These are phyloP conservation scores for Solenopsis fugax DNA, from an alignment of 1,140 invertebrate species.

Conservation along the genomic window DNA sequence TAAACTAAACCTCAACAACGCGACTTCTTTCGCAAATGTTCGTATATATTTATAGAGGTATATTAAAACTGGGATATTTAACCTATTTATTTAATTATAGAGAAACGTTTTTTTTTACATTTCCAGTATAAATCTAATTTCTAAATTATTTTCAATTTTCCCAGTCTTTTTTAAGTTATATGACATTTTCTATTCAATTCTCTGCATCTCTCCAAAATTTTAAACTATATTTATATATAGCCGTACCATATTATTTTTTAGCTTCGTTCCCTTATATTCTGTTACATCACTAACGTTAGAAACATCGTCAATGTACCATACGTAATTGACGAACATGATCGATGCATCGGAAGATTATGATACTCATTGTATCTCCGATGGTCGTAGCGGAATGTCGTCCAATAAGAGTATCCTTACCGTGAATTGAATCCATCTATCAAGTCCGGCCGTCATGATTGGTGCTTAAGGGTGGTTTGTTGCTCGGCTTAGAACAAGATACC, in stretches of 20 bases:
- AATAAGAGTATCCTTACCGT: conserved; percentile 71
- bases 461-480: conserved; percentile 80
- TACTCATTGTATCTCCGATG: conserved; percentile 59
- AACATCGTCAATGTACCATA: background rate
- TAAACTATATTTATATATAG: background rate
- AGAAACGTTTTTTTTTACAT: conserved; percentile 7
- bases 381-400: conserved; percentile 69
- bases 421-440: conserved; percentile 82
- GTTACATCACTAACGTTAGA: background rate
- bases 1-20: background rate
- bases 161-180: background rate
- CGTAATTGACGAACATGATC: conserved; percentile 66
- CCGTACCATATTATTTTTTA: background rate
- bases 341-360: conserved; percentile 74
- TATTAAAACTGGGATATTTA: background rate
- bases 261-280: conserved; percentile 5
- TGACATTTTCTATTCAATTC: background rate
- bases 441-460: conserved; percentile 78
- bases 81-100: background rate
- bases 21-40: background rate
- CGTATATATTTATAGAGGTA: background rate
- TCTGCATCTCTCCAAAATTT: background rate
- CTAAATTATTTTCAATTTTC: background rate
- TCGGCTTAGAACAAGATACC: conserved; percentile 81
- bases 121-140: conserved; percentile 3